These are phyloP conservation scores for Schizothorax lantsangensis DNA, from an alignment of 2,797 vertebrate genomes.

Conservation along the genomic window DNA sequence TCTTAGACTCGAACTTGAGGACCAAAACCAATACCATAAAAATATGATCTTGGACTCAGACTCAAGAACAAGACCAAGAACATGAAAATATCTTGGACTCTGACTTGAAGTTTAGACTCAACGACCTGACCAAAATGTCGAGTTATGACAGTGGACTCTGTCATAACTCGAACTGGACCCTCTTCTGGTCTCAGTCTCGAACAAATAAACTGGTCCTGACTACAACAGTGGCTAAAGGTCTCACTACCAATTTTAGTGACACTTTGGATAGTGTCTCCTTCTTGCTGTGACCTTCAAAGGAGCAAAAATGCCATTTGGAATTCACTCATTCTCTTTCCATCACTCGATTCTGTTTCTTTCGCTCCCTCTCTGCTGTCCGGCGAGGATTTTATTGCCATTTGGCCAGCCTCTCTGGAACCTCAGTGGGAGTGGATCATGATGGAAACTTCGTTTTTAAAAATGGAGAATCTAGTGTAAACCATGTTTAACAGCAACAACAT, in stretches of 20 bases:
- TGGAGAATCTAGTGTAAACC: slow-evolving; percentile 71
- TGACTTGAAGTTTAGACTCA: neutral
- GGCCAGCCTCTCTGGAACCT: slow-evolving; percentile 77
- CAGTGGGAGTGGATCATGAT: slow-evolving; percentile 73
- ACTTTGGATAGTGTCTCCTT: neutral
- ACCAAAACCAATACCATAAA: neutral
- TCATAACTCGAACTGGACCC: neutral
- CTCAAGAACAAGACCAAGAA: neutral
- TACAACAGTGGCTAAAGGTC: neutral
- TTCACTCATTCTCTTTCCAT: slow-evolving; percentile 54
- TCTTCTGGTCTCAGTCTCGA: neutral
- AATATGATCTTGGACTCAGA: neutral
- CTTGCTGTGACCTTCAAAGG: neutral
- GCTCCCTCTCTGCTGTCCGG: slow-evolving; percentile 74
- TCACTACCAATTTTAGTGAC: neutral
- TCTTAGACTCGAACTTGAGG: neutral
- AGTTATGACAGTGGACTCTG: neutral
- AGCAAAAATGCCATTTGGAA: slow-evolving; percentile 13
- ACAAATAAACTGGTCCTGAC: neutral
- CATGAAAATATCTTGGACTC: neutral
- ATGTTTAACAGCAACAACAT: slow-evolving; percentile 67
- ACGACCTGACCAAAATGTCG: neutral
- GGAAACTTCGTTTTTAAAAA: slow-evolving; percentile 75
- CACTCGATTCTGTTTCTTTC: slow-evolving; percentile 56
- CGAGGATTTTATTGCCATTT: slow-evolving; percentile 76